Base-by-base conservation (phyloP, 2,888 invertebrate genomes). In the Ptychoptera albimana region DNA sequence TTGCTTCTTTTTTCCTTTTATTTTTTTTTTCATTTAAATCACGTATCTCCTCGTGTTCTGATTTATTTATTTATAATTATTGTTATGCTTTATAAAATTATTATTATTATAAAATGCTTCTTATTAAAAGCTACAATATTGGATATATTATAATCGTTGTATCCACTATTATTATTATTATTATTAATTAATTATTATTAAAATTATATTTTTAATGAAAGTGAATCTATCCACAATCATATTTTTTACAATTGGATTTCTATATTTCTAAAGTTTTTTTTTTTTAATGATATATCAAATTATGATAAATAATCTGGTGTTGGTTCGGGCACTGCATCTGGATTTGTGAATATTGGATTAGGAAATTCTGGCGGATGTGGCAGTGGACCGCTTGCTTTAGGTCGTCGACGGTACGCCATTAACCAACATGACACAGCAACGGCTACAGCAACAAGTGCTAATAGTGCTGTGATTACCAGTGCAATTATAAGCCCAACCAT, bases 281-380 rank as follows among this genome's bases (percentile, higher is more conserved):
- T 44, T 47, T 46, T 35, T 23, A 14, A 40, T 45, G 45, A 44
- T 49, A 49, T 48, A 47, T 50, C 48, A 42, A 50, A 56, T 60
- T 65, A 74, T 60, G 74, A 74, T 64, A 73, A 74, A 71, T 85
- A 85, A 68, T 85, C 85, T 49, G 84, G 84, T 56, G 82, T 80
- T 53, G 84, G 85, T 66, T 84, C 83, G 50, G 82, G 79, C 60
- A 82, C 75, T 48, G 82, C 80, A 63, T 84, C 83, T 46, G 79
- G 78, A 52, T 82, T 82, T 50, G 85, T 79, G 70, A 91, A 91
- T 60, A 92, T 73, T 54, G 92, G 91, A 67, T 92, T 92, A 47
- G 92, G 92, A 70, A 92, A 91, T 69, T 92, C 91, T 51, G 91
- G 86, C 53, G 92, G 92, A 72, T 92, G 92, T 52, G 92, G 91